Base-by-base conservation (phyloP, 2,797 vertebrate genomes). In the Anas capensis region DNA sequence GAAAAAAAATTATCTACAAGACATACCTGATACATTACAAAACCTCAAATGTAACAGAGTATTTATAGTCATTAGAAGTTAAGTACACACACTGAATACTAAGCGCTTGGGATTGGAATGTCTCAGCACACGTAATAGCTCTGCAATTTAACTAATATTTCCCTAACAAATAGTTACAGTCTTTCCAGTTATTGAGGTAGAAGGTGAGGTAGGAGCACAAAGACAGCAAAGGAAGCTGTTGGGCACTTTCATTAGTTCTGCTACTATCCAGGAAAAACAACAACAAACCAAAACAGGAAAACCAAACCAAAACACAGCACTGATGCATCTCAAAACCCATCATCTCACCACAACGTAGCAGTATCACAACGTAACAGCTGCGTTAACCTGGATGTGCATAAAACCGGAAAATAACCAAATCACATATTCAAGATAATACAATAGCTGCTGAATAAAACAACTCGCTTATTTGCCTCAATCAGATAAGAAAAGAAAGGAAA, bases 211-310 rank as follows among this genome's bases (percentile, higher is more conserved):
- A 92, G 82, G 29, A 83, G 61, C 54, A 80, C 54, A 93, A 92
- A 94, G 78, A 71, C 61, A 82, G 61, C 68, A 58, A 90, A 78
- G 34, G 62, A 84, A 75, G 84, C 66, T 88, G 24, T 73, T 86
- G 73, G 95, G 93, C 75, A 91, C 57, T 77, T 95, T 90, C 60
- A 95, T 95, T 93, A 96, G 76, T 96, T 92, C 70, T 78, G 84
- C 46, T 46, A 72, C 65, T 66, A 60, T 42, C 60, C 54, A 76
- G 46, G 54, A 66, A 72, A 13, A 71, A 64, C 40, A 69, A 76
- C 81, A 33, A 31, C 62, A 64, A 38, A 1, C 0, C 49, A 51
- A 27, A 51, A 51, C 24, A 51, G 29, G 62, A 76, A 12, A 71
- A 48, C 54, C 61, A 80, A 87, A 38, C 33, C 65, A 71, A 42